These are phyloP conservation scores for Merluccius polli DNA, from an alignment of 2,797 vertebrate genomes.

Conservation along the genomic window DNA sequence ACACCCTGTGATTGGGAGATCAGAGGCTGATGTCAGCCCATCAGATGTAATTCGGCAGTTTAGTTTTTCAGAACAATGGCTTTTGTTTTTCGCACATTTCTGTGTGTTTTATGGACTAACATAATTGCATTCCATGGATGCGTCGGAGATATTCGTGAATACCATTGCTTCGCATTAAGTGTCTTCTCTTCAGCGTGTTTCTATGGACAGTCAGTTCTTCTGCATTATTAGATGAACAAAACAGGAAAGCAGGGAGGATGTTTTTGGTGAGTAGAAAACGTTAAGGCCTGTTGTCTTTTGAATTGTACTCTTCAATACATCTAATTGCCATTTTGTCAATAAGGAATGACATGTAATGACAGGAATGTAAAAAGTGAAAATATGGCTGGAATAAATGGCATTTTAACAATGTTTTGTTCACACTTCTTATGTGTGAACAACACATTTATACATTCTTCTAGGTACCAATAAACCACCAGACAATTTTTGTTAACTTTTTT, in stretches of 20 bases:
- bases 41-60: background rate
- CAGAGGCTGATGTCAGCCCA: conserved; percentile 34
- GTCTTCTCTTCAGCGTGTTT: background rate
- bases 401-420: background rate
- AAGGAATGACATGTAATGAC: background rate
- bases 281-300: background rate
- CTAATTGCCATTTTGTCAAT: background rate
- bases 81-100: background rate
- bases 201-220: background rate
- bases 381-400: background rate
- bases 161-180: background rate
- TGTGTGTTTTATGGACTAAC: background rate
- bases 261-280: background rate
- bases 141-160: background rate
- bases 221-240: background rate
- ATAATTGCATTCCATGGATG: background rate
- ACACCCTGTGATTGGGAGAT: conserved; percentile 48
- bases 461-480: background rate
- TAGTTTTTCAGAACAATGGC: background rate
- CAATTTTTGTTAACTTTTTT: background rate
- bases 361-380: background rate
- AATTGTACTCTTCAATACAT: background rate
- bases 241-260: background rate
- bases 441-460: background rate
- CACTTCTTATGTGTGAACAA: background rate